These are phyloP conservation scores for Gymnorhina tibicen DNA, from an alignment of 2,113 vertebrate species.

Conservation along the genomic window DNA sequence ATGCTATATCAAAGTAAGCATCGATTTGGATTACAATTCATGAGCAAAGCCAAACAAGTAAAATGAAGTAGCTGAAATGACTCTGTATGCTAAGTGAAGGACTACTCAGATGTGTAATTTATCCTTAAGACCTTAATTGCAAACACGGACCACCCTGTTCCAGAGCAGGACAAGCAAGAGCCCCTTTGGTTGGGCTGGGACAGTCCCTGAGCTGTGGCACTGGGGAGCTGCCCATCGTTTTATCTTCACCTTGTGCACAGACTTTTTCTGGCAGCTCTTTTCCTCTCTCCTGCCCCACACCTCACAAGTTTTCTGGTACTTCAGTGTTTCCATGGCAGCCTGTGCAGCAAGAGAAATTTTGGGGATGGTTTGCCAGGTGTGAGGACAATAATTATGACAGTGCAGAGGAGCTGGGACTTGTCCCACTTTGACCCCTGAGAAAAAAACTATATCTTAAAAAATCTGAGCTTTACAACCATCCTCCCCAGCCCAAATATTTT, in stretches of 20 bases:
- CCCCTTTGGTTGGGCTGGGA: neutral
- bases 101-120: neutral
- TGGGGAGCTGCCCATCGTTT: neutral
- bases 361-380: neutral
- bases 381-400: neutral
- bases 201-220: neutral
- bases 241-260: neutral
- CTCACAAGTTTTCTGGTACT: neutral
- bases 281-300: neutral
- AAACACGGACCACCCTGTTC: neutral
- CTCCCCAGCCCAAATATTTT: fast-evolving
- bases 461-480: neutral
- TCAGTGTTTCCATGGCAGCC: neutral
- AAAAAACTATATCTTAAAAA: neutral
- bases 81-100: neutral
- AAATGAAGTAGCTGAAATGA: neutral
- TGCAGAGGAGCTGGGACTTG: neutral
- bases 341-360: neutral
- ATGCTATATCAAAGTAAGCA: neutral
- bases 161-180: neutral
- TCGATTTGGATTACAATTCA: neutral
- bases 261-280: neutral
- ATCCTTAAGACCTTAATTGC: neutral
- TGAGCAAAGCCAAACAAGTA: neutral
- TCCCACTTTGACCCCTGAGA: neutral